Percentiles rank a stretch among this genome's conserved stretches.
Evolutionary conservation across 2,888 invertebrate species (phyloP).

Genomic region (Agrotis segetum): DNA sequence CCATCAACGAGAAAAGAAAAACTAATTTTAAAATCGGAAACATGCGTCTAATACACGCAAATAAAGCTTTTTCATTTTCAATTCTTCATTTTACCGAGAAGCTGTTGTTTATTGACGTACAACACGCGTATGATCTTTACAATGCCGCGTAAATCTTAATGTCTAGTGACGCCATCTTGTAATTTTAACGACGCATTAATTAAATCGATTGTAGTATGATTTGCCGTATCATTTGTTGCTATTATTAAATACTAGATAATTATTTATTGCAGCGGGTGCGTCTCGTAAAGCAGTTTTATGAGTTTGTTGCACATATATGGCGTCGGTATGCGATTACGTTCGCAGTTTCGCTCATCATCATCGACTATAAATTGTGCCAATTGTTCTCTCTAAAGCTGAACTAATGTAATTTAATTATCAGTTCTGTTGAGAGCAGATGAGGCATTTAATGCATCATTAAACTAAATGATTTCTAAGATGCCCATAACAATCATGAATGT

Average conservation of each 20-base stretch:
- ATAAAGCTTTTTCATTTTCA: constrained; percentile 49
- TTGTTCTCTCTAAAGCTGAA: constrained; percentile 37
- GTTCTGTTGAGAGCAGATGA: constrained; percentile 12
- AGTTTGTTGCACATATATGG: constrained; percentile 53
- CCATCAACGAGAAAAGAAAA: constrained; percentile 15
- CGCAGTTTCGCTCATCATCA: constrained; percentile 47
- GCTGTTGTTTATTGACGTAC: constrained; percentile 54
- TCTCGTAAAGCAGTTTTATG: constrained; percentile 52
- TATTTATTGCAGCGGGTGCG: constrained; percentile 51
- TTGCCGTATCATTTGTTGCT: constrained; percentile 52
- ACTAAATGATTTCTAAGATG: constrained; percentile 32
- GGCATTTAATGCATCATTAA: constrained; percentile 13
- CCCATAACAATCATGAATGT: not conserved
- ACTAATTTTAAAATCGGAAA: constrained; percentile 38
- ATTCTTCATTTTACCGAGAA: constrained; percentile 50
- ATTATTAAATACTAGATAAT: constrained; percentile 60
- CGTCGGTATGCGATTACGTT: constrained; percentile 38
- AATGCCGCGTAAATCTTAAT: constrained; percentile 46
- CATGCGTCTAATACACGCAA: constrained; percentile 24
- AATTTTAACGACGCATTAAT: constrained; percentile 49
- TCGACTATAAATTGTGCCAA: constrained; percentile 45
- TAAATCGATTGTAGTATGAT: constrained; percentile 43
- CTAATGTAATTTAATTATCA: constrained; percentile 34
- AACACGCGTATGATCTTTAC: constrained; percentile 48
- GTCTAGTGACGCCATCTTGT: constrained; percentile 50